Evolutionary conservation across 2,888 invertebrate species (phyloP), one percentile per base, ranked within the genome.

Genomic region (Priocnemis perturbator): DNA sequence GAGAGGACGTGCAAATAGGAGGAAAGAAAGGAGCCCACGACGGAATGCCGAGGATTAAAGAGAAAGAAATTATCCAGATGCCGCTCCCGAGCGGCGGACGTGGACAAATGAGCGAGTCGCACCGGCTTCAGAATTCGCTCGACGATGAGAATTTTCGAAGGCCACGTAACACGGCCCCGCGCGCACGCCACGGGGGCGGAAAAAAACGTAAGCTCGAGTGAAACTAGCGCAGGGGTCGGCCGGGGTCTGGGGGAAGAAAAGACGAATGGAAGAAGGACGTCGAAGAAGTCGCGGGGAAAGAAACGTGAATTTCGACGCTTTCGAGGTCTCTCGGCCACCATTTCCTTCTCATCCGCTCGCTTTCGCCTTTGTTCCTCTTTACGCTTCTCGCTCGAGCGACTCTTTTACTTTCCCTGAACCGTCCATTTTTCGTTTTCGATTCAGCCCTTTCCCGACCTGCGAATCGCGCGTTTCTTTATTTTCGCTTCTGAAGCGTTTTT

Each of bases 21-120:
- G 60, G 61, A 63, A 74, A 50, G 67, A 63, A 37, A 17, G n/a
- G 20, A 45, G 53, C 17, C 30, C 30, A 52, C 59, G 62, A 70
- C n/a, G 71, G 76, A 75, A 61, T 62, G 60, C 55, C 14, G 65
- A 58, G 78, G 73, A 80, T 81, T 83, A 79, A 81, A 76, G 75
- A 67, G 77, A 64, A 73, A 77, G 82, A 85, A 83, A 85, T 85
- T 85, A 85, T 83, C 83, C 81, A 81, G 83, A 85, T 82, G 77
- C 77, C 73, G 64, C n/a, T 71, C 74, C 66, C 67, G 59, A 15
- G 72, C 66, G 69, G 26, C 21, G 69, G 83, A 85, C 83, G 78
- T 81, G 82, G 78, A 86, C 82, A 84, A 85, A 86, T 80, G 85
- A 80, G 78, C 65, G 37, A 78, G 59, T 20, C 47, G 59, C 37